Evolutionary conservation across 2,113 vertebrate genomes (phyloP), one percentile per base, ranked within the genome.

Genomic region (Orycteropus afer): DNA sequence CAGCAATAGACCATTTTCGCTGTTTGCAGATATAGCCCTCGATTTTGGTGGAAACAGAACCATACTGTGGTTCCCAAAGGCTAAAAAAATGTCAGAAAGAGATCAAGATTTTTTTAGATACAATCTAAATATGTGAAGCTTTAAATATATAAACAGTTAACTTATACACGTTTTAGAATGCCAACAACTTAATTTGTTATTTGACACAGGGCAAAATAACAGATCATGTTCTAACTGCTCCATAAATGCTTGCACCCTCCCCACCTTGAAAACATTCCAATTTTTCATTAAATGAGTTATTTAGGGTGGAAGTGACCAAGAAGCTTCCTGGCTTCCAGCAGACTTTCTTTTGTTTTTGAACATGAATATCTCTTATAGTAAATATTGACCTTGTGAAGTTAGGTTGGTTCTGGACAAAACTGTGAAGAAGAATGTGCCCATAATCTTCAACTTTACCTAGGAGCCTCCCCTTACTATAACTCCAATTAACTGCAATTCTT

Each of bases 121-220:
- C 0, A 22, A 91, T 96, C 91, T 92, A 86, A 92, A 71, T 94
- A 90, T 89, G 89, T 49, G n/a, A 85, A 92, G 65, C 45, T 14
- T 92, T 95, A 94, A 88, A 55, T 91, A 71, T 47, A 90, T 82
- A 96, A 93, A 96, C 88, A 96, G 47, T 93, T 93, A 93, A 90
- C 55, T 59, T 57, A 90, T 69, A 81, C 5, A 78, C 61, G 89
- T 79, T 95, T 79, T 89, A 89, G 79, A 80, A 89, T 81, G 51
- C 82, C 89, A 93, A 61, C 17, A 71, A 53, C 27, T 76, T 93
- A 80, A 71, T 94, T 86, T 73, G n/a, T 92, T 86, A 96, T 97
- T 95, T 95, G 89, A 97, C 96, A 95, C n/a, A 83, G 82, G 90
- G 69, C 57, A 95, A 95, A 93, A 96, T 59, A 95, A 63, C 22